Evolutionary conservation across 2,113 vertebrate genomes (phyloP).

Genomic region (Heterotilapia buettikoferi): DNA sequence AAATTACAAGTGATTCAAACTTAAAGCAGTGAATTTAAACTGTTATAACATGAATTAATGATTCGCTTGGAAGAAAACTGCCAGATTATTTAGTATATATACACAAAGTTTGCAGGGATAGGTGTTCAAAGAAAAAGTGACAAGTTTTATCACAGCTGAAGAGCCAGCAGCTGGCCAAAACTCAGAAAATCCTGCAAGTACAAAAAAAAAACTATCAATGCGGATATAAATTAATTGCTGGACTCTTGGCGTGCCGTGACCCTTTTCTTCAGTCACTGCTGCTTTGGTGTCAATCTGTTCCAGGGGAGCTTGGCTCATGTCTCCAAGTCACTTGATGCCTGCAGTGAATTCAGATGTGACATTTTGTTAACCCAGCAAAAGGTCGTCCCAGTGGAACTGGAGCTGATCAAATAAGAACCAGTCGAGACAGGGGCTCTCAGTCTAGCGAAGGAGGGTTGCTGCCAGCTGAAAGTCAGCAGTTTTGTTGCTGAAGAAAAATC

Average conservation of each 20-base stretch:
- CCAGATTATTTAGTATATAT: not conserved
- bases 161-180: not conserved
- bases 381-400: constrained; percentile 20
- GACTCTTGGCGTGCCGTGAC: not conserved
- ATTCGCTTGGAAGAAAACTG: not conserved
- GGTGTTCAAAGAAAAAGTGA: not conserved
- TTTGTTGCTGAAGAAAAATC: not conserved
- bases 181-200: not conserved
- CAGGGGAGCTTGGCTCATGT: constrained; percentile 3
- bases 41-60: rapidly evolving
- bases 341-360: constrained; percentile 51
- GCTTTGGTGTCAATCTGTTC: constrained; percentile 1
- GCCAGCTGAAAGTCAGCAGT: not conserved
- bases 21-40: not conserved
- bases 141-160: not conserved
- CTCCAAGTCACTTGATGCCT: constrained; percentile 39
- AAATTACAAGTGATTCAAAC: rapidly evolving
- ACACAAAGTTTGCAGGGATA: not conserved
- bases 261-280: not conserved
- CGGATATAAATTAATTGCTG: not conserved
- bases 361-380: constrained; percentile 53
- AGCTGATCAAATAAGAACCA: constrained; percentile 42
- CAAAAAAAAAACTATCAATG: not conserved
- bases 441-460: not conserved
- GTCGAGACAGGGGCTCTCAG: not conserved